Base-by-base conservation (phyloP, 2,888 invertebrate genomes). In the Furcula furcula region DNA sequence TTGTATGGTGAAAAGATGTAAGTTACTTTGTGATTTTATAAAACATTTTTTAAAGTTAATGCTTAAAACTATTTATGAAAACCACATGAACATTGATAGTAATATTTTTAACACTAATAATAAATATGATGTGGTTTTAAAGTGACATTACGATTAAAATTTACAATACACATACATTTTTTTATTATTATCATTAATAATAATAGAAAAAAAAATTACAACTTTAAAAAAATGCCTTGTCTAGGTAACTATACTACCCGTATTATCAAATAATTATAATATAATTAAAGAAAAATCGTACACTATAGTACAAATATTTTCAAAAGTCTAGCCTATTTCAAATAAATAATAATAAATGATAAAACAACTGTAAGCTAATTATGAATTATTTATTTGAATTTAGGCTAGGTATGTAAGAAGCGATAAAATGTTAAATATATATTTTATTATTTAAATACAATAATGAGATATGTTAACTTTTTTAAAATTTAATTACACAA, bases 401-500 rank as follows among this genome's bases (percentile, higher is more conserved):
- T 44, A 50, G 46, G 44, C 53, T 52, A 62, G 44, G 50, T 10
- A 33, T 25, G 27, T 38, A 44, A 46, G 43, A 67, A 67, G 62
- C 65, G 38, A 55, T 46, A 59, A 55, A 62, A 58, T 43, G 49
- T 59, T 59, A 54, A 59, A 59, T 60, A 59, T 45, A 54, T 54
- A 54, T 50, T 13, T 5, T 9, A 21, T 6, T 15, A 65, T n/a
- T n/a, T n/a, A n/a, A n/a, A n/a, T n/a, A 72, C 65, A 68, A 56
- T 57, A 51, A 68, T 71, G 60, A 71, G 80, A 79, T 78, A 80
- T 79, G 80, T 80, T 67, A 75, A 77, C 58, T 51, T 74, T 69
- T 64, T 66, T 69, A 61, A 61, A 66, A n/a, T 63, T 54, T 18
- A 3, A 65, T 62, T 51, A 47, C 56, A 58, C 46, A 59, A 54